A percentile compares a stretch with the other conserved stretches of the same genome.
Evolutionary conservation across 2,797 vertebrate genomes (phyloP).

Genomic region (Mus spretus): DNA sequence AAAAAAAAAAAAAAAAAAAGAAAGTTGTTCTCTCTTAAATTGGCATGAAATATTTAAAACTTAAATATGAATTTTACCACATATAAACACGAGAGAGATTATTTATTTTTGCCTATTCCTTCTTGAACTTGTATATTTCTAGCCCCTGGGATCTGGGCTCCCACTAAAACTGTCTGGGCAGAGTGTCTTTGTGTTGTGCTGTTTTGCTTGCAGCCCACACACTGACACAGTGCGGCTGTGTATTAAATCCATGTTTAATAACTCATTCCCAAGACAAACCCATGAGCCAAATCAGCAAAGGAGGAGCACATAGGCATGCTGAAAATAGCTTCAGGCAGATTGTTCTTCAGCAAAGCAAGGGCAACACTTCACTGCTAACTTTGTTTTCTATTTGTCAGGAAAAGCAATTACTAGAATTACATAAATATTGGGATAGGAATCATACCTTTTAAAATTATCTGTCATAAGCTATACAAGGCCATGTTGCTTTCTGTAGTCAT

Average conservation of each 20-base stretch:
- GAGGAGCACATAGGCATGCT: slow-evolving; percentile 23
- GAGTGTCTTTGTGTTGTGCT: slow-evolving; percentile 31
- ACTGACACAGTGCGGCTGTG: slow-evolving; percentile 14
- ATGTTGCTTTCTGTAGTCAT: slow-evolving; percentile 1
- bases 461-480: background rate
- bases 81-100: slow-evolving; percentile 22
- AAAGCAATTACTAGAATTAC: slow-evolving; percentile 55
- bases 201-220: slow-evolving; percentile 65
- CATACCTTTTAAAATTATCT: background rate
- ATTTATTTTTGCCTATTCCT: background rate
- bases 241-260: slow-evolving; percentile 64
- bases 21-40: slow-evolving; percentile 12
- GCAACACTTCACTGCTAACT: slow-evolving; percentile 25
- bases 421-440: slow-evolving; percentile 10
- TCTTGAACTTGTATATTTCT: slow-evolving; percentile 56
- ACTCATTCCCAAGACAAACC: slow-evolving; percentile 65
- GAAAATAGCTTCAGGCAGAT: slow-evolving; percentile 65
- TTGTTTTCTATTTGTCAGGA: slow-evolving; percentile 66
- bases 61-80: slow-evolving; percentile 50
- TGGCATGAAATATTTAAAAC: background rate
- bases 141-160: slow-evolving; percentile 44
- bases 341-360: slow-evolving; percentile 64
- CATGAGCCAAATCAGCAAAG: slow-evolving; percentile 52
- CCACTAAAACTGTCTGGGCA: background rate
- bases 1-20: too few species aligned